phyloP scores from a whole-genome alignment of 2,888 invertebrate species.

The Euplagia quadripunctaria region DNA sequence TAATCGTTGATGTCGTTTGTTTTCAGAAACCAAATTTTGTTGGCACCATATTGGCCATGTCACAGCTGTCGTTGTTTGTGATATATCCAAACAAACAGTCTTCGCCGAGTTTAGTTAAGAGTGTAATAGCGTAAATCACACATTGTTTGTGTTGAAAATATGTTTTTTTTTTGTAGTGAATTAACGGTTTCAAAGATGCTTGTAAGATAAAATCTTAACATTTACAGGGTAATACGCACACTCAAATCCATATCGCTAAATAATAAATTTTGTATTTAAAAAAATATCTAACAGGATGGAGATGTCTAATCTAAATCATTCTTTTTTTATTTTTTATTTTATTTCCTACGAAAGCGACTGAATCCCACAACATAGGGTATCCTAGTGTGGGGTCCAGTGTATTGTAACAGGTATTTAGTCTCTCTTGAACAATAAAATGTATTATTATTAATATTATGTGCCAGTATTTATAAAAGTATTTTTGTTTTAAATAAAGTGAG shows the following conservation, averaged over 20 bases:
- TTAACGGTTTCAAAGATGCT: neutral
- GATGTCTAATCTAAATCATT: neutral
- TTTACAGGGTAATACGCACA: constrained; percentile 1
- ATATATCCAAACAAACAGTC: constrained; percentile 88
- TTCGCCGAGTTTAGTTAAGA: constrained; percentile 59
- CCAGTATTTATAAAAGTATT: constrained; percentile 4
- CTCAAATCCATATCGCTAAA: neutral
- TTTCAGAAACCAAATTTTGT: constrained; percentile 93
- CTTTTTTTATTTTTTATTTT: neutral
- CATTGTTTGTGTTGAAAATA: neutral
- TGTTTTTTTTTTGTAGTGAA: neutral
- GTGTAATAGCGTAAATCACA: constrained; percentile 56
- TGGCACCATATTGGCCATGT: constrained; percentile 91
- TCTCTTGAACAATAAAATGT: neutral
- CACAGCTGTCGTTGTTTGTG: constrained; percentile 92
- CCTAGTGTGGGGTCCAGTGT: too few relatives aligned
- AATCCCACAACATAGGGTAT: neutral
- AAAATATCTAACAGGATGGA: neutral
- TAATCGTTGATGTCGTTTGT: constrained; percentile 22
- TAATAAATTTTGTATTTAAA: neutral
- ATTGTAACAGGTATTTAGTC: neutral
- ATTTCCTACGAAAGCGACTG: neutral
- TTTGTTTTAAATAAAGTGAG: neutral
- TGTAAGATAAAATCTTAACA: neutral
- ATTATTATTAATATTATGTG: neutral